phyloP scores from a whole-genome alignment of 1,140 invertebrate species.

The Diorhabda elongata region DNA sequence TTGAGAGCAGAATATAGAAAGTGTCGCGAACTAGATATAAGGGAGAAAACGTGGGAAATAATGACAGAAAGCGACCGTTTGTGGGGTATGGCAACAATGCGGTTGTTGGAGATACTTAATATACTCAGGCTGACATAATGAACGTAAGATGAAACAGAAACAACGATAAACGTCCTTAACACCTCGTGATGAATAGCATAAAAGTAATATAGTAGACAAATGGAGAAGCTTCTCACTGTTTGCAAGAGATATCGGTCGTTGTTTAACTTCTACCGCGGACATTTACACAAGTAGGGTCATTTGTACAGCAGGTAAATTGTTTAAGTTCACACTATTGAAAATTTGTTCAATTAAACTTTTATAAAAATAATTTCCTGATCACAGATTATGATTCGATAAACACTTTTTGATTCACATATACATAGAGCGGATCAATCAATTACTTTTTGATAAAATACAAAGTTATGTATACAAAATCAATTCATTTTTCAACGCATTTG shows the following conservation, averaged over 20 bases:
- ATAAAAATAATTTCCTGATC: too few species aligned
- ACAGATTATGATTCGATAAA: too few species aligned
- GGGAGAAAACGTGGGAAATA: neutral
- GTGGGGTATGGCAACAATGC: slow-evolving; percentile 32
- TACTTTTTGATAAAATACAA: too few species aligned
- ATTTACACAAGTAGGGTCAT: neutral
- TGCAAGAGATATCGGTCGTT: neutral
- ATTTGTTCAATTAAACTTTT: too few species aligned
- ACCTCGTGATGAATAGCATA: slow-evolving; percentile 42
- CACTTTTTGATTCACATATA: too few species aligned
- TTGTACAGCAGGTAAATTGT: neutral
- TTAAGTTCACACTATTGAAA: neutral
- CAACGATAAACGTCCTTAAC: slow-evolving; percentile 43
- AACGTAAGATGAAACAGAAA: slow-evolving; percentile 43
- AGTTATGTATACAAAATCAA: too few species aligned
- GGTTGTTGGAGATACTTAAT: slow-evolving; percentile 39
- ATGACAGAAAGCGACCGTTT: slow-evolving; percentile 18
- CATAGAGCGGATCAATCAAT: too few species aligned
- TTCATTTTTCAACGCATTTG: too few species aligned
- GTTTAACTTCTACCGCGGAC: neutral
- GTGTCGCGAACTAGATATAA: neutral
- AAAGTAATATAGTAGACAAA: slow-evolving; percentile 35
- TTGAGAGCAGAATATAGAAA: too few species aligned
- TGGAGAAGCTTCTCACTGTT: slow-evolving; percentile 4
- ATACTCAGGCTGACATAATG: slow-evolving; percentile 39